Percentiles rank a stretch among this genome's conserved stretches.
Conservation (phyloP, 1,140 invertebrate genomes). For the Zaprionus lachaisei region DNA sequence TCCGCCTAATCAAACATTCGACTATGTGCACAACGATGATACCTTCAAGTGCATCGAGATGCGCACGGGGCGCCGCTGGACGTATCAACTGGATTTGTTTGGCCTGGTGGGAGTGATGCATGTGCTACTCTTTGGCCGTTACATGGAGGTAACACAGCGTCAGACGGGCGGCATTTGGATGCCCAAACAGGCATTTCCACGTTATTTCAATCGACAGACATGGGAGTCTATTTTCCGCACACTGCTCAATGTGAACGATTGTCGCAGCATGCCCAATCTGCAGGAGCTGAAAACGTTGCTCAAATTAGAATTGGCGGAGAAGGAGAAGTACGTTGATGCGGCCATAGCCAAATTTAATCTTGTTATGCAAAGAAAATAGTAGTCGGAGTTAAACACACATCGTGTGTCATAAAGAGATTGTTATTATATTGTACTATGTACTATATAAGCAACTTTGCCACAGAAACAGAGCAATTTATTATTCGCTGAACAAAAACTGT, state of each 20-base stretch:
- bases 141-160: slow-evolving; percentile 92
- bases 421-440: background rate
- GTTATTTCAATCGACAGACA: slow-evolving; percentile 87
- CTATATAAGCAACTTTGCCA: background rate
- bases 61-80: slow-evolving; percentile 94
- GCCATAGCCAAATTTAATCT: slow-evolving; percentile 63
- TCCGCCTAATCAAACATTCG: slow-evolving; percentile 92
- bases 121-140: slow-evolving; percentile 93
- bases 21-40: slow-evolving; percentile 87
- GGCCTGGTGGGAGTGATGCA: slow-evolving; percentile 94
- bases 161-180: slow-evolving; percentile 59
- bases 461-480: background rate
- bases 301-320: slow-evolving; percentile 86
- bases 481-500: background rate
- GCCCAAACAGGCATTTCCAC: slow-evolving; percentile 75
- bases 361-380: slow-evolving; percentile 20
- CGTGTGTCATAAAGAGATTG: background rate
- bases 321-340: slow-evolving; percentile 82
- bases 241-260: slow-evolving; percentile 89
- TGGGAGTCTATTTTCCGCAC: slow-evolving; percentile 89
- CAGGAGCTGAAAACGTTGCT: slow-evolving; percentile 87
- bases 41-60: slow-evolving; percentile 94
- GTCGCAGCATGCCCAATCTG: slow-evolving; percentile 88
- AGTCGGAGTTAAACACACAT: background rate
- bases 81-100: slow-evolving; percentile 96